phyloP scores from a whole-genome alignment of 2,888 invertebrate genomes.

The Lasius platythorax region DNA sequence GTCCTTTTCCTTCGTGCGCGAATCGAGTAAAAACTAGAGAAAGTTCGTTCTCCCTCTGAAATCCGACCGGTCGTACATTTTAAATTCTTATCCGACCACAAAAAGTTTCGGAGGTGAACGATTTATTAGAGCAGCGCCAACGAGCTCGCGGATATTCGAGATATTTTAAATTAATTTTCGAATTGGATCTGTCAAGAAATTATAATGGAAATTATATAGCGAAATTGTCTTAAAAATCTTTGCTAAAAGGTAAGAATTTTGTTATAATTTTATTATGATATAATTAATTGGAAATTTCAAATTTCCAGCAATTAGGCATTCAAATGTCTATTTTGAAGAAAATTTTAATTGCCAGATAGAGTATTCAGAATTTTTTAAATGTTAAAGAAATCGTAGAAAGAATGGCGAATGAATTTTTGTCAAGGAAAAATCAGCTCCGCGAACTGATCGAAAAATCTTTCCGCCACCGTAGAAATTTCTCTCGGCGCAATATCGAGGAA shows the following conservation, averaged over 20 bases:
- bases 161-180: background rate
- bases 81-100: constrained; percentile 18
- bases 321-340: background rate
- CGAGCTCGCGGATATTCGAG: background rate
- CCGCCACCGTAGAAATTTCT: constrained; percentile 9
- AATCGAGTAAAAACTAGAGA: constrained; percentile 49
- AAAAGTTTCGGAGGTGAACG: background rate
- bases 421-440: background rate
- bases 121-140: background rate
- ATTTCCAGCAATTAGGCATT: background rate
- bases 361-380: background rate
- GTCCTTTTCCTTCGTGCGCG: constrained; percentile 20
- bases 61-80: constrained; percentile 24
- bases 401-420: background rate
- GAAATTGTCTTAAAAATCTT: background rate
- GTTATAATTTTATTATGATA: background rate
- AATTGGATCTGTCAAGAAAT: background rate
- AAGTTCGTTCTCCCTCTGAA: constrained; percentile 52
- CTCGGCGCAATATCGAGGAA: constrained; percentile 61
- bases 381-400: background rate
- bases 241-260: background rate
- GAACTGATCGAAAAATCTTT: background rate
- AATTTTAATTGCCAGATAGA: background rate
- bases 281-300: background rate
- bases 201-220: background rate